Base-by-base conservation (phyloP, 1,140 invertebrate genomes). In the Samia ricini region DNA sequence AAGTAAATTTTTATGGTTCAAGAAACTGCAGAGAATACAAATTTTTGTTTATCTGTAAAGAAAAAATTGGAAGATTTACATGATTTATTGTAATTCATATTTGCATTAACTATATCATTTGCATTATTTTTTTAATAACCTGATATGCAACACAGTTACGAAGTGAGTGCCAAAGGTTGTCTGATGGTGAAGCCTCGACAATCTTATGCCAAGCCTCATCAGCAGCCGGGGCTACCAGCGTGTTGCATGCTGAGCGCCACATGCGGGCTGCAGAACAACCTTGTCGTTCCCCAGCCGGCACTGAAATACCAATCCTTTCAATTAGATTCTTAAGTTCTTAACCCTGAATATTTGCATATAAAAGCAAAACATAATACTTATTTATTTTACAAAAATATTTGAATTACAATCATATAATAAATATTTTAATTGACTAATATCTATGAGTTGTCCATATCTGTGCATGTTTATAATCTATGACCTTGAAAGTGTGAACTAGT, bases 131-230 rank as follows among this genome's bases (percentile, higher is more conserved):
- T 15, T 42, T 42, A 42, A 18, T 50, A 29, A 86, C 85, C 76
- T 89, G 86, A 63, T 89, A 87, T 55, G 83, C 79, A 0, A 87
- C 79, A 36, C 86, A 87, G 64, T 87, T 87, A 50, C 76, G 72
- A 0, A 89, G 69, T 1, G 84, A 86, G 54, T 88, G 86, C 85
- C 85, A 89, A 4, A 83, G 56, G 10, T 71, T 63, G 58, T 89
- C 82, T 0, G 82, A 71, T 0, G 83, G 76, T 0, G 84, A 80
- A 5, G 75, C 66, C 0, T 81, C 78, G 2, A 77, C 78, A 19
- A 89, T 71, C 56, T 76, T 66, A 49, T 77, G 61, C 86, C 86
- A 89, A 6, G 81, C 81, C 22, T 76, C 78, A 6, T 87, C 84
- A 0, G 82, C 64, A 20, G 64, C 71, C 7, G 83, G 79, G 19